A percentile compares a stretch with the other conserved stretches of the same genome.
These are phyloP conservation scores for Mellivora capensis DNA, from an alignment of 2,113 vertebrate genomes.

Conservation along the genomic window DNA sequence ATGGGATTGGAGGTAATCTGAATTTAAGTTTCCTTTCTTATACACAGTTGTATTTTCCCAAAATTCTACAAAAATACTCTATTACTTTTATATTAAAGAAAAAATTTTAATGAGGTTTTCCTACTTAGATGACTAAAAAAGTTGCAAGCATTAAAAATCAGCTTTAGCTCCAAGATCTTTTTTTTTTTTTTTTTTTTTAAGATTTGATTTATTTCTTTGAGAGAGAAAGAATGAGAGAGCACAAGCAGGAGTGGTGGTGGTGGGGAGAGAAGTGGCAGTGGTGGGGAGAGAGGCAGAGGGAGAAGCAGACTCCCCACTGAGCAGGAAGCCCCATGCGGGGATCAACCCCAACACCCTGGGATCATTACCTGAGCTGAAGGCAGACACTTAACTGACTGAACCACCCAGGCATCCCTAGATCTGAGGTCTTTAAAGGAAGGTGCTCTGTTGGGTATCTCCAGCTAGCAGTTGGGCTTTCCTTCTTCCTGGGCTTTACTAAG, in stretches of 20 bases:
- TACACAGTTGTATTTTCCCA: not conserved
- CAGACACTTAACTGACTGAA: too few relatives aligned
- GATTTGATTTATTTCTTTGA: too few relatives aligned
- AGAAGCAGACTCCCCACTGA: too few relatives aligned
- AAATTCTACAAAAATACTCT: not conserved
- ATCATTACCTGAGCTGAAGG: too few relatives aligned
- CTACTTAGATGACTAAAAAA: not conserved
- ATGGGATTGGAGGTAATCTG: not conserved
- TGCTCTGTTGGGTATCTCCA: not conserved
- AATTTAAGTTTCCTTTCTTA: conserved; percentile 13
- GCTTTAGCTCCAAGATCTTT: not conserved
- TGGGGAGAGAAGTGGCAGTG: too few relatives aligned
- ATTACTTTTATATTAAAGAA: not conserved
- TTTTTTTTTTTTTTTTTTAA: too few relatives aligned
- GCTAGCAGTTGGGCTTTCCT: not conserved
- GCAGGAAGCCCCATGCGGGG: too few relatives aligned
- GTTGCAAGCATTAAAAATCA: not conserved
- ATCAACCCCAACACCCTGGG: too few relatives aligned
- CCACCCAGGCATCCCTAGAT: too few relatives aligned
- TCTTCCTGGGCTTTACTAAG: not conserved
- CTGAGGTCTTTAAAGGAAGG: not conserved
- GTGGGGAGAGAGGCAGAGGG: too few relatives aligned
- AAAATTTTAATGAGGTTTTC: not conserved
- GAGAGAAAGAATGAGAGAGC: too few relatives aligned
- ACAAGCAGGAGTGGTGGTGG: too few relatives aligned